Evolutionary conservation across 2,888 invertebrate species (phyloP).

Genomic region (Leptinotarsa peninsularis): DNA sequence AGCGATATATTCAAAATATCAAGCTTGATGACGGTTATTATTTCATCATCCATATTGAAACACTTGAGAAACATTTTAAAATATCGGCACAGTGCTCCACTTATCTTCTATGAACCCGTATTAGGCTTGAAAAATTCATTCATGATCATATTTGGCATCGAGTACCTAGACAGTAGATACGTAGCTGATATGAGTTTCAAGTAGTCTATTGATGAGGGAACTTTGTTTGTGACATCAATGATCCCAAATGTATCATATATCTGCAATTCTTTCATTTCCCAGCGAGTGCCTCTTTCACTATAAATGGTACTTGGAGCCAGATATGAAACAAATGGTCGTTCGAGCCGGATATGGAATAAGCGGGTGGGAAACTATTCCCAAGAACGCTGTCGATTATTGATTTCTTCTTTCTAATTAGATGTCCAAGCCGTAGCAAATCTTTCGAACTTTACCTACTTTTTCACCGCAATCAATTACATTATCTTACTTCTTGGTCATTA

Average conservation of each 20-base stretch:
- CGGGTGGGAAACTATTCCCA: neutral
- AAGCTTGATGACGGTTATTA: neutral
- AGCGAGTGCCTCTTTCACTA: too few species aligned
- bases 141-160: conserved; percentile 25
- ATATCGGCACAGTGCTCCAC: neutral
- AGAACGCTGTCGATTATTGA: neutral
- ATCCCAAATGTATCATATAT: neutral
- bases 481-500: conserved; percentile 1
- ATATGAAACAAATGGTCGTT: neutral
- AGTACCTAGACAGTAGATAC: conserved; percentile 28
- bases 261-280: neutral
- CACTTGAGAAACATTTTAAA: conserved; percentile 3
- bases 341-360: neutral
- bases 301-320: too few species aligned
- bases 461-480: neutral
- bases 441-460: neutral
- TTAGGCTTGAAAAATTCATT: neutral
- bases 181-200: conserved; percentile 31
- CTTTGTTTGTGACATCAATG: conserved; percentile 19
- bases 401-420: neutral
- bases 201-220: conserved; percentile 34
- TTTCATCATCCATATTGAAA: conserved; percentile 8
- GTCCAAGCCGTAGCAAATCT: neutral
- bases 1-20: neutral
- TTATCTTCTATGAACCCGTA: conserved; percentile 15